Evolutionary conservation across 2,888 invertebrate genomes (phyloP).

Genomic region (Lasioglossum lativentre): DNA sequence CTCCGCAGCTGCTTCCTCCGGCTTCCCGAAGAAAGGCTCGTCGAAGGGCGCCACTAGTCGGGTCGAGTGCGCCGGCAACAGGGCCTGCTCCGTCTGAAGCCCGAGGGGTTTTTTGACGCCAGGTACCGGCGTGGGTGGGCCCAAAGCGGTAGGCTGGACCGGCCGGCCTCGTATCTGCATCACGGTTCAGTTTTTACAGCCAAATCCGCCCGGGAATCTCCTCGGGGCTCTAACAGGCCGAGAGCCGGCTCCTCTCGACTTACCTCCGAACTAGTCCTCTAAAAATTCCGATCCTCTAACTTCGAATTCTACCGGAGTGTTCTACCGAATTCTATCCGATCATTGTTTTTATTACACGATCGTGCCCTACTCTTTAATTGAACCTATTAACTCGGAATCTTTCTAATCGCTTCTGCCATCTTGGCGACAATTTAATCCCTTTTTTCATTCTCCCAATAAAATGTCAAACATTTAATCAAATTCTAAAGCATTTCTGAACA

Average conservation of each 20-base stretch:
- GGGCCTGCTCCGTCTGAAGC: conserved; percentile 49
- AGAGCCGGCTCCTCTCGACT: not conserved
- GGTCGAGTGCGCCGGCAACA: conserved; percentile 57
- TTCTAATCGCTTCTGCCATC: not conserved
- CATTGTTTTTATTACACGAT: not conserved
- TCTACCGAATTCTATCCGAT: not conserved
- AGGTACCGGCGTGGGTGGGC: conserved; percentile 78
- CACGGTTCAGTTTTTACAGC: conserved; percentile 63
- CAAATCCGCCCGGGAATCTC: conserved; percentile 38
- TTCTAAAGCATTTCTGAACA: not conserved
- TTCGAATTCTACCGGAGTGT: not conserved
- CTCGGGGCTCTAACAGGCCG: not conserved
- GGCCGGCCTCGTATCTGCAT: conserved; percentile 62
- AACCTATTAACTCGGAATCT: not conserved
- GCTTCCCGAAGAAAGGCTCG: not conserved
- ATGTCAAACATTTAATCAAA: too few species aligned
- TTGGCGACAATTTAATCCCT: not conserved
- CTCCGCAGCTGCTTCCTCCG: not conserved
- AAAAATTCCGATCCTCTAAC: not conserved
- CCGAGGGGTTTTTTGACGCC: conserved; percentile 69
- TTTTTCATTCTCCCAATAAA: too few species aligned
- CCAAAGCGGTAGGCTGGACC: conserved; percentile 77
- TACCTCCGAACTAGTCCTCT: not conserved
- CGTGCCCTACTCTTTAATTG: not conserved
- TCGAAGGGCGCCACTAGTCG: conserved; percentile 79